Evolutionary conservation across 2,797 vertebrate genomes (phyloP), one percentile per base, ranked within the genome.

Genomic region (Peromyscus aztecus): DNA sequence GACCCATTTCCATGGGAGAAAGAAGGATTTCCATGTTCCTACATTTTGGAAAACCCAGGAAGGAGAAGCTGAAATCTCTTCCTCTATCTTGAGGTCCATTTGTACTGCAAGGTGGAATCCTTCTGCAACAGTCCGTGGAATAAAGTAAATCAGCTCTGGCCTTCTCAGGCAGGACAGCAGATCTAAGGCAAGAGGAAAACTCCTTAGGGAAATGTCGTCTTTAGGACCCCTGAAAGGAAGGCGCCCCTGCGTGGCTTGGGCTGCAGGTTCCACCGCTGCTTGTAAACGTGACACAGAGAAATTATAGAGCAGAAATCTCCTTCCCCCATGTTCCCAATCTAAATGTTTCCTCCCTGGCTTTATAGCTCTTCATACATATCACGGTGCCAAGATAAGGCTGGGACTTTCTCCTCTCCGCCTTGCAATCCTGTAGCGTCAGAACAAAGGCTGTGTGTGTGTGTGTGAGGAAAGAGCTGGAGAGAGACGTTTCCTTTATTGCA

Each of bases 401-500:
- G 6, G 82, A 95, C 81, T 96, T 81, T 17, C 29, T 96, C 75
- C 85, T 87, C 77, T 76, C 86, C 13, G 88, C 94, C 2, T 81
- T 81, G 96, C 96, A 96, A 27, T 89, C 81, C 95, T 89, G 94
- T 65, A 88, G 94, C 89, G 9, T 84, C 96, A 96, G 97, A 97
- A 98, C 98, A 98, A 98, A 98, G 97, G n/a, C 92, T 85, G 90
- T 91, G 94, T 83, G 86, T 75, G 86, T 75, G 81, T 14, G 81
- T 14, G 89, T 24, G 92, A 46, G 80, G n/a, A 61, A 90, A 71
- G 49, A 78, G 96, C 95, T 49, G 40, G 89, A 94, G 94, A 97
- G 78, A 90, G 43, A 37, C 49, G 14, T 77, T 65, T 90, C 90
- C 95, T 87, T 93, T 98, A 85, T 71, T 96, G 84, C 71, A 90